A percentile compares a stretch with the other conserved stretches of the same genome.
Conservation (phyloP, 2,888 invertebrate species). For the Leptinotarsa rubiginosa region DNA sequence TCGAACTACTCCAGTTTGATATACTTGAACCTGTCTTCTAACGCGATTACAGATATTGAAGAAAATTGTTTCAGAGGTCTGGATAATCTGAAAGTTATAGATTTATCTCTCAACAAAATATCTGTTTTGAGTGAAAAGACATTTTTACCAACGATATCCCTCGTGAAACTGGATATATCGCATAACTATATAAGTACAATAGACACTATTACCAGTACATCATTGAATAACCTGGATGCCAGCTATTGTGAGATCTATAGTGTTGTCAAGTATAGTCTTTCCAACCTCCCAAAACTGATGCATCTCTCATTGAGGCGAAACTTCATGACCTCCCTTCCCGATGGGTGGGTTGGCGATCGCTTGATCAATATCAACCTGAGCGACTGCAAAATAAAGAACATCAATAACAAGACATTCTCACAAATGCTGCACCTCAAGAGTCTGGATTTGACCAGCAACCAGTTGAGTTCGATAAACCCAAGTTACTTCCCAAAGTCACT, state of each 20-base stretch:
- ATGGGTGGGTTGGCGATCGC: slow-evolving; percentile 72
- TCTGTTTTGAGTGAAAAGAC: slow-evolving; percentile 71
- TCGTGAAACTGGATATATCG: slow-evolving; percentile 74
- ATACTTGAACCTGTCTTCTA: slow-evolving; percentile 75
- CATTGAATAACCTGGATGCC: slow-evolving; percentile 71
- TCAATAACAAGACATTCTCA: slow-evolving; percentile 74
- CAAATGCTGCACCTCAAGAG: slow-evolving; percentile 72
- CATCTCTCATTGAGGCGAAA: slow-evolving; percentile 77
- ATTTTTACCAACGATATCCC: slow-evolving; percentile 72
- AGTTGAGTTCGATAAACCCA: slow-evolving; percentile 74
- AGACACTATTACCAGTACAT: slow-evolving; percentile 71
- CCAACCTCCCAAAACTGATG: slow-evolving; percentile 71
- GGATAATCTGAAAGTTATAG: slow-evolving; percentile 71
- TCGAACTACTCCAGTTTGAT: slow-evolving; percentile 72
- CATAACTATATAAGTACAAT: slow-evolving; percentile 74
- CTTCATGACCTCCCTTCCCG: slow-evolving; percentile 73
- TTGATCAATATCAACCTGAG: slow-evolving; percentile 73
- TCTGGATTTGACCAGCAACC: slow-evolving; percentile 78
- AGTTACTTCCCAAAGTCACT: slow-evolving; percentile 72
- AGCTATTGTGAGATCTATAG: slow-evolving; percentile 76
- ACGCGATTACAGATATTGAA: slow-evolving; percentile 73
- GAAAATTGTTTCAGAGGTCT: slow-evolving; percentile 73
- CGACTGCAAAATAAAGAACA: slow-evolving; percentile 71
- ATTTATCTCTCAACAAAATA: slow-evolving; percentile 79
- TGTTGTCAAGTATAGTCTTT: slow-evolving; percentile 71